Base-by-base conservation (phyloP, 1,140 invertebrate genomes). In the Aradophagus sp. region DNA sequence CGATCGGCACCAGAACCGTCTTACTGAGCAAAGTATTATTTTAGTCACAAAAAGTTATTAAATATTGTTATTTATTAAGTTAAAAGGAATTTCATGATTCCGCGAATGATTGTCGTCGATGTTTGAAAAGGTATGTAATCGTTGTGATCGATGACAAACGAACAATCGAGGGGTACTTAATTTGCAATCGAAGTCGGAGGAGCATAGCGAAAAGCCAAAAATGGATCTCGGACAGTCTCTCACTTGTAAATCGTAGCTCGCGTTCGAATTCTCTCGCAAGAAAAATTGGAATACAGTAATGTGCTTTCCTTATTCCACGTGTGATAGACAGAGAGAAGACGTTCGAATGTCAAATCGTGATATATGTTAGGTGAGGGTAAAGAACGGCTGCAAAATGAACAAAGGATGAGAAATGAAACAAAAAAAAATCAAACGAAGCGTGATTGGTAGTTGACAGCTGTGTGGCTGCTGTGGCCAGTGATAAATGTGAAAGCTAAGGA, bases 281-380 rank as follows among this genome's bases (percentile, higher is more conserved):
- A 36, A 58, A 56, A 66, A 66, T 66, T 66, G 52, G 62, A 58
- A 66, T 66, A 66, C 62, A 66, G 62, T 66, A 27, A 39, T 56
- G 42, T 56, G 42, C 50, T 55, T 56, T 34, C 17, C 14, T 48
- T 39, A 34, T 45, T 47, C 34, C 26, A 42, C 7, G 48, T 45
- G 59, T 47, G 48, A 65, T 38, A 41, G 36, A 63, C 31, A 52
- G 39, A 41, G 36, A 63, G 47, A 44, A 32, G 32, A 52, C 12
- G 39, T 45, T 45, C 13, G 32, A 32, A 27, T 65, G 41, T 34
- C 27, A 20, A 42, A 56, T 56, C 35, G 44, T 42, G 29, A 56
- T 56, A 42, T 35, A 34, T 52, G 45, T 34, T 26, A 20, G n/a
- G 13, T 1, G 15, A 32, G 17, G 17, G 12, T 29, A 0, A 36